Conservation (phyloP, 2,888 invertebrate species). For the Hydroisotoma schaefferi region DNA sequence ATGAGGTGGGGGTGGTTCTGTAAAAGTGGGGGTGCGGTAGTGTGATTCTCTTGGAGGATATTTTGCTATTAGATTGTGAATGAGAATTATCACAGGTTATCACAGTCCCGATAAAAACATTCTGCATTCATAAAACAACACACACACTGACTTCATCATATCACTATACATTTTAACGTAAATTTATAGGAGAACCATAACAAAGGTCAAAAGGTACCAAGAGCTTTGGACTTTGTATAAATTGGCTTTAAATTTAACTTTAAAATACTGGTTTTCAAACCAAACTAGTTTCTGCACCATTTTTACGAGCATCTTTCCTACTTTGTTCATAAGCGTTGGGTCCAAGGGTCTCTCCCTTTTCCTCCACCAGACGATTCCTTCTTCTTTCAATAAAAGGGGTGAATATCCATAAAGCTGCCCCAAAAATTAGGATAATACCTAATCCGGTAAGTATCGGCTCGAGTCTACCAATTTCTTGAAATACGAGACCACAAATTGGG, state of each 20-base stretch:
- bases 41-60: slow-evolving; percentile 3
- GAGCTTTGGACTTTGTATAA: too few species aligned
- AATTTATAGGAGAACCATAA: too few species aligned
- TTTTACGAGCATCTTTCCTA: not conserved
- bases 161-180: too few species aligned
- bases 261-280: too few species aligned
- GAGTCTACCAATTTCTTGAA: slow-evolving; percentile 56
- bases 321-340: not conserved
- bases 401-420: slow-evolving; percentile 70
- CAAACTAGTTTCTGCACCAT: slow-evolving; percentile 5
- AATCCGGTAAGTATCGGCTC: slow-evolving; percentile 69
- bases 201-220: too few species aligned
- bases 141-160: not conserved
- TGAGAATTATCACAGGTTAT: slow-evolving; percentile 14
- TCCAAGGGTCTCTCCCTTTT: not conserved
- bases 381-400: slow-evolving; percentile 63
- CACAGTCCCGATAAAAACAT: slow-evolving; percentile 8
- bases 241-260: too few species aligned
- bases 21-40: too few species aligned
- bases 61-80: too few species aligned
- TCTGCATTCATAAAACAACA: not conserved
- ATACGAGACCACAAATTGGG: slow-evolving; percentile 69
- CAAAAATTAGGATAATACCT: slow-evolving; percentile 68
- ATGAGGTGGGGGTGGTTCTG: too few species aligned
- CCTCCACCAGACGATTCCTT: not conserved